These are phyloP conservation scores for Porites divaricata DNA, from an alignment of 92 coral and sea anemone species.

Conservation along the genomic window DNA sequence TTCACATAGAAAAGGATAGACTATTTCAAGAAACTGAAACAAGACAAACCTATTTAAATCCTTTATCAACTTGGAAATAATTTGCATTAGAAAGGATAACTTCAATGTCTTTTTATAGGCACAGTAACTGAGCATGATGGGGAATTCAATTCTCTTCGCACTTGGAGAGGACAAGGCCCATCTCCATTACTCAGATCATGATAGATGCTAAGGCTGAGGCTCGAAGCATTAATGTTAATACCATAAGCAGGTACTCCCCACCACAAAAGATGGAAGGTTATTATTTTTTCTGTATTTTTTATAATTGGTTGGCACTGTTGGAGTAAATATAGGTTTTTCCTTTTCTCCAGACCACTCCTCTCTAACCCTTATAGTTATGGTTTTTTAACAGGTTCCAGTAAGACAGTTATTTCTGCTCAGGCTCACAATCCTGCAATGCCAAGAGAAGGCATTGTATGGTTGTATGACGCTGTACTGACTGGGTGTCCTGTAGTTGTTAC, in stretches of 20 bases:
- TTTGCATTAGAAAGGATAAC: no score
- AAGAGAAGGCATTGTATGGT: constrained; percentile 26
- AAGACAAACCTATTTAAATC: no score
- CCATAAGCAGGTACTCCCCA: constrained; percentile 3
- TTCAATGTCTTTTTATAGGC: constrained; percentile 3
- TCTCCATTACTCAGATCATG: constrained; percentile 47
- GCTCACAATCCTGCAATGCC: constrained; percentile 52
- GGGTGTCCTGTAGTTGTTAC: no score
- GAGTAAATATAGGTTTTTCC: no score
- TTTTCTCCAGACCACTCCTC: no score
- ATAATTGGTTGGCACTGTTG: no score
- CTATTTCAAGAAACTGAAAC: no score
- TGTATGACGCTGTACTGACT: no score
- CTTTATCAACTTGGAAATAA: no score
- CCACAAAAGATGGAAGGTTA: constrained; percentile 34
- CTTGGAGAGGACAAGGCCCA: constrained; percentile 39
- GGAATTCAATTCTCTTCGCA: constrained; percentile 53
- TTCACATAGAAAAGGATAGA: no score
- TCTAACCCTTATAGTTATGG: no score
- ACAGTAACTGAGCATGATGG: constrained; percentile 41
- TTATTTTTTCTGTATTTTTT: background rate
- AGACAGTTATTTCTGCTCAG: background rate
- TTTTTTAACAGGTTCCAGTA: no score
- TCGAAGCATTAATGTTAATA: constrained; percentile 2
- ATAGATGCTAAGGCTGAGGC: constrained; percentile 44